phyloP scores from a whole-genome alignment of 2,888 invertebrate species.

The Emmelina monodactyla region DNA sequence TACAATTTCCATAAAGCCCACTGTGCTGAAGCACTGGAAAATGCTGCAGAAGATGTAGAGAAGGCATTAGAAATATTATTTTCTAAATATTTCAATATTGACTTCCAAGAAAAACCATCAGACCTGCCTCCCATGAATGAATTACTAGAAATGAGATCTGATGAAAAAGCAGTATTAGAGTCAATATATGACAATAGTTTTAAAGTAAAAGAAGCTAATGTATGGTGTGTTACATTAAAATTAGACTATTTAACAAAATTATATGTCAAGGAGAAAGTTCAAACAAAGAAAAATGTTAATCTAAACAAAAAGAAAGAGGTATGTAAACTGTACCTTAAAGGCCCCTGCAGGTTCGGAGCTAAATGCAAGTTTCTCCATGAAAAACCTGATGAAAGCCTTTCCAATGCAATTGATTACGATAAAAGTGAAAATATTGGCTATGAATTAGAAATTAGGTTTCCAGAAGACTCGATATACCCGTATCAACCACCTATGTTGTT shows the following conservation, averaged over 20 bases:
- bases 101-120: constrained; percentile 37
- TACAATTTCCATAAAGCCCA: constrained; percentile 79
- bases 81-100: constrained; percentile 71
- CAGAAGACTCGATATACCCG: constrained; percentile 74
- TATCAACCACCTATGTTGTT: constrained; percentile 77
- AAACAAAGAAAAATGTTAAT: constrained; percentile 44
- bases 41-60: constrained; percentile 73
- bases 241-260: constrained; percentile 70
- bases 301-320: constrained; percentile 59
- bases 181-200: constrained; percentile 80
- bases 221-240: constrained; percentile 76
- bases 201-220: constrained; percentile 72
- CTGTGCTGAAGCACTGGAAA: constrained; percentile 76
- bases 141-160: constrained; percentile 70
- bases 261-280: constrained; percentile 59
- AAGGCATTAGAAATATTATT: constrained; percentile 75
- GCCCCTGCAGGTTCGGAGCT: constrained; percentile 75
- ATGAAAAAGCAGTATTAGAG: constrained; percentile 77
- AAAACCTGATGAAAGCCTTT: constrained; percentile 36
- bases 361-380: constrained; percentile 80
- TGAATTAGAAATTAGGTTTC: constrained; percentile 79
- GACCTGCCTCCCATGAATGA: constrained; percentile 56
- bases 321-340: constrained; percentile 71
- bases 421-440: constrained; percentile 53
- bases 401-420: constrained; percentile 24